phyloP scores from a whole-genome alignment of 2,888 invertebrate species.

The Nymphalis polychloros region DNA sequence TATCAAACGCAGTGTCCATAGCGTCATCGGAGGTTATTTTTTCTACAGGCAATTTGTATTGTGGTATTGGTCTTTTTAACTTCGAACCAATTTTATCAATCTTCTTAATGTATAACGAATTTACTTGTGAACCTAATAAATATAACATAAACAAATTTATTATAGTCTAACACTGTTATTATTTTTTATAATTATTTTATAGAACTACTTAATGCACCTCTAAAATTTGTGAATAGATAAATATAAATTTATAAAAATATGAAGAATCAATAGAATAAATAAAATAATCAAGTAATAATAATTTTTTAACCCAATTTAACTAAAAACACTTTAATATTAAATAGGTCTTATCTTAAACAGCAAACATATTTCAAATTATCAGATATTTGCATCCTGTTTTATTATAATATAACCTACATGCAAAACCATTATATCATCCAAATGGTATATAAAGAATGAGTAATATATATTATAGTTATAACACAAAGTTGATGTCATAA shows the following conservation, averaged over 20 bases:
- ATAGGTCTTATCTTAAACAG: not conserved
- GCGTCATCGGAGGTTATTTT: slow-evolving; percentile 61
- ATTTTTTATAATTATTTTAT: too few species aligned
- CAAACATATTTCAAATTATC: not conserved
- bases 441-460: not conserved
- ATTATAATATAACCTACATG: not conserved
- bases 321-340: not conserved
- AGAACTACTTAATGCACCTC: not conserved
- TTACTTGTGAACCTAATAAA: slow-evolving; percentile 44
- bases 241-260: not conserved
- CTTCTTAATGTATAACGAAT: slow-evolving; percentile 48
- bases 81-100: slow-evolving; percentile 55
- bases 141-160: too few species aligned
- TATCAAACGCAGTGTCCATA: slow-evolving; percentile 65
- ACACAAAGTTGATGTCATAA: slow-evolving; percentile 10
- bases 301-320: not conserved
- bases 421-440: not conserved
- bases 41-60: slow-evolving; percentile 52
- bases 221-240: not conserved
- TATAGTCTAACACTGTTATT: too few species aligned
- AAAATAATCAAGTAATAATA: not conserved
- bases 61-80: slow-evolving; percentile 45
- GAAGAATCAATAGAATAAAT: not conserved
- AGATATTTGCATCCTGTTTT: slow-evolving; percentile 2
- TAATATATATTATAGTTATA: not conserved